These are phyloP conservation scores for Epinephelus malabaricus DNA, from an alignment of 2,797 vertebrate species.

Conservation along the genomic window DNA sequence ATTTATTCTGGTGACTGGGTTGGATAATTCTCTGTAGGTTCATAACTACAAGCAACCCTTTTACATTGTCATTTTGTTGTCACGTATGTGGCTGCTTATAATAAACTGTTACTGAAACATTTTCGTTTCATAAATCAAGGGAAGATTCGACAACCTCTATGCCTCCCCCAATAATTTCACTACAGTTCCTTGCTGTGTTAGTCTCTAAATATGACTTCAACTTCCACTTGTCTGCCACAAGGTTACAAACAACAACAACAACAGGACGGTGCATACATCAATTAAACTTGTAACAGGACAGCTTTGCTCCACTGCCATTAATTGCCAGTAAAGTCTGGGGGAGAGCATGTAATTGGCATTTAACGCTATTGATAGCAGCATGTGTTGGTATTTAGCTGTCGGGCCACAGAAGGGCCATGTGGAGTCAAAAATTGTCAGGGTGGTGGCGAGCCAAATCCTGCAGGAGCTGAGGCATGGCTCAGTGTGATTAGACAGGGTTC, in stretches of 20 bases:
- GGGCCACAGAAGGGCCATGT: slow-evolving; percentile 70
- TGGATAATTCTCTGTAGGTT: too few species aligned
- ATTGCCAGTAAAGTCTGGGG: slow-evolving; percentile 73
- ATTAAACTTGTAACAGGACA: slow-evolving; percentile 56
- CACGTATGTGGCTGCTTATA: too few species aligned
- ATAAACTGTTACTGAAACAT: too few species aligned
- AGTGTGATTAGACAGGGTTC: slow-evolving; percentile 75
- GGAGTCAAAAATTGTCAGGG: slow-evolving; percentile 72
- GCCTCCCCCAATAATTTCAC: not conserved
- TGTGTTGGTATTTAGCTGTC: slow-evolving; percentile 79
- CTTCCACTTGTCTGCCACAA: slow-evolving; percentile 21
- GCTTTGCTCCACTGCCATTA: slow-evolving; percentile 64
- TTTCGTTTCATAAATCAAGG: too few species aligned
- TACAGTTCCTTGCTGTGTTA: not conserved
- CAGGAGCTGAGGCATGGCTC: slow-evolving; percentile 72
- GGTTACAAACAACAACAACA: slow-evolving; percentile 45
- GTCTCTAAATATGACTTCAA: slow-evolving; percentile 8
- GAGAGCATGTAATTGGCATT: slow-evolving; percentile 81
- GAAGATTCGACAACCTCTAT: not conserved
- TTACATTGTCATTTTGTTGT: too few species aligned
- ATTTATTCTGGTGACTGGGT: too few species aligned
- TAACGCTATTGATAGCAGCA: slow-evolving; percentile 76
- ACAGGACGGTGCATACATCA: slow-evolving; percentile 45
- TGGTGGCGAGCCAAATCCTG: slow-evolving; percentile 77
- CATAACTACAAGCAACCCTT: too few species aligned